These are phyloP conservation scores for Bothrops jararaca DNA, from an alignment of 2,113 vertebrate species.

Conservation along the genomic window DNA sequence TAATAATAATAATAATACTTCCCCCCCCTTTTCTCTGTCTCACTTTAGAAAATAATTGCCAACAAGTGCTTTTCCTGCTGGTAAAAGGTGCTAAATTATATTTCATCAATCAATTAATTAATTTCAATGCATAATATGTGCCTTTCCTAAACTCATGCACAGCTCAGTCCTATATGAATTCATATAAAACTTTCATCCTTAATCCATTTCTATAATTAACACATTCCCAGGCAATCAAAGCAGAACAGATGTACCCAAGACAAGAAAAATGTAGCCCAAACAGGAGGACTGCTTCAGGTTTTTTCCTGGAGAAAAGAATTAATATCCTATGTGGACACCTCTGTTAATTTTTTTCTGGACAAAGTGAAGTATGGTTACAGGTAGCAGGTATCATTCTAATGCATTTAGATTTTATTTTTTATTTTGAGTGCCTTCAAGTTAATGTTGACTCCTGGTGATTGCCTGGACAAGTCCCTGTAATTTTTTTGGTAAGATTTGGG, in stretches of 20 bases:
- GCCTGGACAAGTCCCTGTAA: not conserved
- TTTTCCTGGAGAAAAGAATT: not conserved
- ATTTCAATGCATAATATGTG: slow-evolving; percentile 2
- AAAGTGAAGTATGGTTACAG: not conserved
- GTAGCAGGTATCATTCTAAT: too few species aligned
- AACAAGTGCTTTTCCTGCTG: slow-evolving; percentile 39
- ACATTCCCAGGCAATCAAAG: slow-evolving; percentile 16
- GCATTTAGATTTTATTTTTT: not conserved
- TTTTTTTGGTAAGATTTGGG: not conserved
- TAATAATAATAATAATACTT: slow-evolving; percentile 37
- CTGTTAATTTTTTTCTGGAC: not conserved
- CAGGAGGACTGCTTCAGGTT: not conserved
- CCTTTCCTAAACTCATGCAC: slow-evolving; percentile 7
- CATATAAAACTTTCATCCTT: slow-evolving; percentile 1
- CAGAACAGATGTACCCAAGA: not conserved
- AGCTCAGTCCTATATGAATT: slow-evolving; percentile 16
- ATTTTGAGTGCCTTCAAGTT: not conserved
- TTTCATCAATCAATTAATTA: slow-evolving; percentile 29
- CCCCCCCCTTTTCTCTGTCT: not conserved
- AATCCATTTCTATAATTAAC: not conserved
- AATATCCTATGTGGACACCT: not conserved
- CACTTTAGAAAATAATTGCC: slow-evolving; percentile 33
- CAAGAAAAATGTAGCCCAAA: not conserved
- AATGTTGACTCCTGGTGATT: not conserved
- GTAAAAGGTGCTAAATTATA: slow-evolving; percentile 41